Evolutionary conservation across 2,888 invertebrate genomes (phyloP), one percentile per base, ranked within the genome.

Genomic region (Pheosia gnoma): DNA sequence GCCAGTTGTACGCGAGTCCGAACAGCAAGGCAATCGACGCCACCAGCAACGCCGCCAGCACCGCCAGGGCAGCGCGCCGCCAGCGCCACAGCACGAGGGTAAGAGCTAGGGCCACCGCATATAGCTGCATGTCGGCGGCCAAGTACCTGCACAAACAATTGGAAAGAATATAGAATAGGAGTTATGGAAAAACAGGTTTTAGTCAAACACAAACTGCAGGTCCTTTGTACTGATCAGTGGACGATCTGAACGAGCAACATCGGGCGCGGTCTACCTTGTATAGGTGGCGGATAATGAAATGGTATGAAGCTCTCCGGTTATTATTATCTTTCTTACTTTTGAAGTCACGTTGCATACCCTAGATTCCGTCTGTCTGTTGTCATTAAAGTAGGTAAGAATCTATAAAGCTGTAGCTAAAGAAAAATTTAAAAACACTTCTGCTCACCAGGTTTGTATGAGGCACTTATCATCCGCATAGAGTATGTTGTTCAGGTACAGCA

Each of bases 41-140:
- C 3, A 61, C 66, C 64, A 89, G 81, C 73, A 88, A 71, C 41
- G 75, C 79, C 4, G 60, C 59, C 59, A 91, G 81, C 55, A 78
- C 68, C 5, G 61, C 66, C 60, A 88, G 64, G 7, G 89, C 90
- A 45, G 78, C 81, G 55, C 85, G 82, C 11, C 85, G 80, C 70
- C 77, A 71, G 51, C 87, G 86, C 72, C 76, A 69, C 71, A 92
- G 76, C 56, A 70, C 70, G 70, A 92, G 82, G 63, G 88, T 89
- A 67, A 92, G 82, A 36, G 73, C 70, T 68, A 91, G 75, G 6
- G 85, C 75, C 11, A 69, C 62, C 3, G 85, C 86, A 83, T 93
- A 93, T 62, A 93, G 85, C 80, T 93, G 93, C 86, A 90, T 91
- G 79, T 93, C 93, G 0, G 92, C 93, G 4, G 93, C 93, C 51